A percentile compares a stretch with the other conserved stretches of the same genome.
These are phyloP conservation scores for Dufourea novaeangliae DNA, from an alignment of 1,140 invertebrate genomes.

Conservation along the genomic window DNA sequence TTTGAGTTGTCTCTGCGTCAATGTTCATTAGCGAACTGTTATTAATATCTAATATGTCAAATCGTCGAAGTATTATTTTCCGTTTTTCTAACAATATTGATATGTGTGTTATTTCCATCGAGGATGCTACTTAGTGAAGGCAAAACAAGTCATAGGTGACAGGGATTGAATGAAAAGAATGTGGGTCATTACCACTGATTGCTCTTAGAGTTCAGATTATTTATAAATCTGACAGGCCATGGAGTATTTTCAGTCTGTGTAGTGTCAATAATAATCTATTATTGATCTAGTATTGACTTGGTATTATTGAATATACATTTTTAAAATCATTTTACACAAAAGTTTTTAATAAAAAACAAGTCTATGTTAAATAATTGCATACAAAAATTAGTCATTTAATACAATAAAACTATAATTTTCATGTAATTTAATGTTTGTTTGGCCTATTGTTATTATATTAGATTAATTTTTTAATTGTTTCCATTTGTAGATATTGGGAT, in stretches of 20 bases:
- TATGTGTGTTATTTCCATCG: background rate
- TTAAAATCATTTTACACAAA: slow-evolving; percentile 1
- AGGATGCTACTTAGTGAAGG: background rate
- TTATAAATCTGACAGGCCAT: slow-evolving; percentile 8
- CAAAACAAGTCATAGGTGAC: slow-evolving; percentile 8
- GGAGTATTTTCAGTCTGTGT: slow-evolving; percentile 18
- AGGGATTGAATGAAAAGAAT: slow-evolving; percentile 13
- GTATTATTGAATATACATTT: no score
- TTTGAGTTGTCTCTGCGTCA: background rate
- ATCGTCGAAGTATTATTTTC: no score
- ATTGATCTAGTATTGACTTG: background rate
- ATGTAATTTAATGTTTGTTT: background rate
- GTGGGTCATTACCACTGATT: slow-evolving; percentile 26
- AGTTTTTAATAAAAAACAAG: background rate
- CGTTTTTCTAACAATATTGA: no score
- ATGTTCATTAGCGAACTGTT: background rate
- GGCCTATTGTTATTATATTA: background rate
- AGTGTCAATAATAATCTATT: slow-evolving; percentile 14
- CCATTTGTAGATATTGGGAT: slow-evolving; percentile 77
- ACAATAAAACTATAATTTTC: slow-evolving; percentile 1
- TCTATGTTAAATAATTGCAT: slow-evolving; percentile 7
- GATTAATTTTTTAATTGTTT: background rate
- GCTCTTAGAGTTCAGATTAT: slow-evolving; percentile 39
- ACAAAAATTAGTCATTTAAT: slow-evolving; percentile 12
- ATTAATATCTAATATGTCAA: no score